Base-by-base conservation (phyloP, 2,888 invertebrate species). In the Pachydiplax longipennis region DNA sequence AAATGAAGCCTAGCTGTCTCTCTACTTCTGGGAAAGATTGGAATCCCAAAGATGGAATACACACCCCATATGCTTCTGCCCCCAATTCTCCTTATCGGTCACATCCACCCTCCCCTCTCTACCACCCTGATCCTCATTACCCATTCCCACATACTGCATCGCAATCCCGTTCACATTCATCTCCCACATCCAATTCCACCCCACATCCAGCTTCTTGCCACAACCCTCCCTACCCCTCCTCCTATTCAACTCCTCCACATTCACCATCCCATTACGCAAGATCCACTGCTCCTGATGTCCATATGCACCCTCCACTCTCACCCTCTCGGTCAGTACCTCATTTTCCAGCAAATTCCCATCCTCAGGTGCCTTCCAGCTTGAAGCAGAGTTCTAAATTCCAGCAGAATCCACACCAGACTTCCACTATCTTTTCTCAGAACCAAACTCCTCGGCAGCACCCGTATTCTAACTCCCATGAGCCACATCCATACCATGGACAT, bases 41-140 rank as follows among this genome's bases (percentile, higher is more conserved):
- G 81, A 31, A 80, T 35, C 37, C 15, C 13, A 44, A 81, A 22
- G 87, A 87, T 35, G 61, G 12, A 0, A 5, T 12, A 6, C 31
- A 65, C 35, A 87, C 61, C 4, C 65, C 87, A 0, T 87, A 37
- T 37, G 37, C 87, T 1, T 87, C 87, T 10, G 87, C 87, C 0
- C 87, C 87, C 15, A 87, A 61, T 37, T 87, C 87, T 37, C 87
- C 87, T 10, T 87, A 37, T 37, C 87, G 87, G 13, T 61, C 58
- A 22, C 61, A 61, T 58, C 61, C 61, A 18, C 87, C 87, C 31
- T 61, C 40, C 22, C 61, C 65, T n/a, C 61, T n/a, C 10, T 61
- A 12, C 61, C 87, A 58, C 35, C 87, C 2, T 5, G 65, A 37
- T 3, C 37, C 87, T 12, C 37, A 87, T 37, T 37, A 61, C 1